Evolutionary conservation across 2,888 invertebrate genomes (phyloP), one percentile per base, ranked within the genome.

Genomic region (Cistogaster globosa): DNA sequence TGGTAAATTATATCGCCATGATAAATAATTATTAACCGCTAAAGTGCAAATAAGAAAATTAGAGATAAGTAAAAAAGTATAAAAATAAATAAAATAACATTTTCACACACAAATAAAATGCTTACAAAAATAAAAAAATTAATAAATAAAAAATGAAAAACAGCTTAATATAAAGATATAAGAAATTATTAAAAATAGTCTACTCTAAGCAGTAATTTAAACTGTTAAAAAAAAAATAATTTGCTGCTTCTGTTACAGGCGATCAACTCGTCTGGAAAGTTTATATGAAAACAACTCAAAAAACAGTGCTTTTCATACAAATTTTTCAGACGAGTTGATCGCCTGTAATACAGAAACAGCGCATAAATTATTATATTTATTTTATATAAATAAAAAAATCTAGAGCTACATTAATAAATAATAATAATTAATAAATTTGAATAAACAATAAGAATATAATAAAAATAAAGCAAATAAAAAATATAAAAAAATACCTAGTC

Each of bases 1-100:
- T n/a, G n/a, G n/a, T n/a, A n/a, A n/a, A n/a, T 8, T 32, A 12
- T 4, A 42, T 16, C 14, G 45, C 45, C 18, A 18, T 8, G 16
- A 55, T 5, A 18, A 76, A 58, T 32, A 42, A 63, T 42, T 42
- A 60, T 26, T n/a, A 79, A 81, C 36, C 69, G 69, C 75, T 75
- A 60, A 58, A 84, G 79, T 84, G 83, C 79, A 84, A 84, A 84
- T 57, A 63, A 72, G 5, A 82, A 65, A 53, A 16, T 26, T 18
- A 67, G 55, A 45, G 22, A 18, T 62, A 36, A 67, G 53, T 67
- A 65, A 38, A 51, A n/a, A 72, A 5, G 18, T 48, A 53, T 74
- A 53, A 48, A 55, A 74, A 38, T 65, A 72, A 14, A 81, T 57
- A 57, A 62, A 65, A 53, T 8, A 58, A 79, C 51, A 69, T 8